A percentile compares a stretch with the other conserved stretches of the same genome.
Conservation (phyloP, 2,888 invertebrate genomes). For the Spilosoma lubricipeda region DNA sequence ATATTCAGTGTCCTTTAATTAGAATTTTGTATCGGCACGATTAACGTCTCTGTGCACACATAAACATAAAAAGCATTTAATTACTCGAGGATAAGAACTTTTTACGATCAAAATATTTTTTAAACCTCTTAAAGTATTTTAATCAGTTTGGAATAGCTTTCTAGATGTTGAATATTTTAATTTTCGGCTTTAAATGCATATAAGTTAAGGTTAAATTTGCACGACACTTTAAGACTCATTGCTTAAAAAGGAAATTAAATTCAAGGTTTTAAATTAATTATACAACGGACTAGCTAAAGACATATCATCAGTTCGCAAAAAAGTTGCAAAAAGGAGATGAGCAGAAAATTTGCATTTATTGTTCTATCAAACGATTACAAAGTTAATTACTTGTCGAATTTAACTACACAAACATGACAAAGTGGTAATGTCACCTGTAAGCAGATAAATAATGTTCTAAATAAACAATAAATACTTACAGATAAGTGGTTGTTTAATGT, state of each 20-base stretch:
- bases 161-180: background rate
- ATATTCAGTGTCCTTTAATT: conserved; percentile 13
- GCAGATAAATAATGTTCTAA: conserved; percentile 6
- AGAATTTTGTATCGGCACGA: conserved; percentile 16
- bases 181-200: background rate
- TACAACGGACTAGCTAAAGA: conserved; percentile 4
- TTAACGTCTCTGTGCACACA: conserved; percentile 9
- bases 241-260: conserved; percentile 1
- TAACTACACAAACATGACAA: conserved; percentile 22
- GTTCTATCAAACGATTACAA: conserved; percentile 18
- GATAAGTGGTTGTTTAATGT: conserved; percentile 23
- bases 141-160: conserved; percentile 1
- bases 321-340: conserved; percentile 19
- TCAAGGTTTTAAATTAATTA: conserved; percentile 10
- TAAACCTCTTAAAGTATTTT: background rate
- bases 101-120: conserved; percentile 9
- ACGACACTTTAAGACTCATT: background rate
- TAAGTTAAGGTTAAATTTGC: background rate
- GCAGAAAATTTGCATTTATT: conserved; percentile 31
- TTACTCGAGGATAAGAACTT: conserved; percentile 11
- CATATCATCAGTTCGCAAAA: conserved; percentile 10
- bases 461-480: conserved; percentile 13
- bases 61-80: conserved; percentile 19
- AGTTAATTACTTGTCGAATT: conserved; percentile 22
- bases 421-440: conserved; percentile 11